phyloP scores from a whole-genome alignment of 2,888 invertebrate species.

The Agriopis leucophaearia region DNA sequence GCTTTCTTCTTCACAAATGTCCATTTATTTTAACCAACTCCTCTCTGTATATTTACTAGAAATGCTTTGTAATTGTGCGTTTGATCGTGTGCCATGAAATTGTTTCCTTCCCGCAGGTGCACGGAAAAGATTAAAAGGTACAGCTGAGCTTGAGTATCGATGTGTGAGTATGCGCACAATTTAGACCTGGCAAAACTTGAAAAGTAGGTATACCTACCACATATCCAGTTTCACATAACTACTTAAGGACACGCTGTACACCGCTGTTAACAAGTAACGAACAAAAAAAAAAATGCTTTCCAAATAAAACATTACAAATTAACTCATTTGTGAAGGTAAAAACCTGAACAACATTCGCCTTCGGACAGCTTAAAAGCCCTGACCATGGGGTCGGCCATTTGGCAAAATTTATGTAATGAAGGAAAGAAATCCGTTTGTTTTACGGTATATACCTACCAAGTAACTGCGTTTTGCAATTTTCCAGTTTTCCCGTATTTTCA shows the following conservation, averaged over 20 bases:
- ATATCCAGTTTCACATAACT: no score
- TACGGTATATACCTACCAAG: neutral
- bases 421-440: neutral
- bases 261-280: neutral
- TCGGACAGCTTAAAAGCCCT: neutral
- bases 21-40: slow-evolving; percentile 8
- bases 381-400: neutral
- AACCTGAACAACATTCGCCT: neutral
- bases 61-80: slow-evolving; percentile 30
- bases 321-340: neutral
- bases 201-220: no score
- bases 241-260: neutral
- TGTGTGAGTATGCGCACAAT: slow-evolving; percentile 61
- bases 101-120: slow-evolving; percentile 74
- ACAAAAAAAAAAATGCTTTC: neutral
- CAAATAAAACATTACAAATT: neutral
- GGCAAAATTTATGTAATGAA: neutral
- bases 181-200: no score
- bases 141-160: slow-evolving; percentile 62
- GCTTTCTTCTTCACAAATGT: slow-evolving; percentile 1
- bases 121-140: slow-evolving; percentile 80
- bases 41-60: slow-evolving; percentile 14
- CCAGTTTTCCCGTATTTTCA: no score
- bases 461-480: no score
- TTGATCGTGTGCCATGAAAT: slow-evolving; percentile 55